Conservation (phyloP, 2,888 invertebrate species). For the Acanthococcus lagerstroemiae region DNA sequence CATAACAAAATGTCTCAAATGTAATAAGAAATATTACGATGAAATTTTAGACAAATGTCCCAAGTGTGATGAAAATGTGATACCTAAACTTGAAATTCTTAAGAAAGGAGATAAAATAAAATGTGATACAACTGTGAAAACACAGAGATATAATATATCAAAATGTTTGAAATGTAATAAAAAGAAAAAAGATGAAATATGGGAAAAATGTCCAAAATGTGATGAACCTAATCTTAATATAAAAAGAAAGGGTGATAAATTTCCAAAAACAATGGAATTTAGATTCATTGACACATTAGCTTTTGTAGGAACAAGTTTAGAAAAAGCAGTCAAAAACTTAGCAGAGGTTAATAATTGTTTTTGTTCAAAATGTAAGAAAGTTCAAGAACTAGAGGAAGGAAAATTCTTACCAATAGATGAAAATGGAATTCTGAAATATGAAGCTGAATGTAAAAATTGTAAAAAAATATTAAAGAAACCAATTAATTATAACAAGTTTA, state of each 20-base stretch:
- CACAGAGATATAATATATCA: not conserved
- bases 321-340: not conserved
- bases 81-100: slow-evolving; percentile 4
- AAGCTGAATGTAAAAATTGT: slow-evolving; percentile 2
- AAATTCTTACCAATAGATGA: slow-evolving; percentile 12
- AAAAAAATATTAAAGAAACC: not conserved
- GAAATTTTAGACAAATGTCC: slow-evolving; percentile 1
- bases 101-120: not conserved
- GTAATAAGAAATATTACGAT: not conserved
- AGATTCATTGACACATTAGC: not conserved
- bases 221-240: slow-evolving; percentile 1
- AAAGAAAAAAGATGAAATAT: not conserved
- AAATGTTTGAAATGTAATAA: not conserved
- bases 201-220: slow-evolving; percentile 3
- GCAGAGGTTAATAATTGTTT: slow-evolving; percentile 1
- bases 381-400: slow-evolving; percentile 4
- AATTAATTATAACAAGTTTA: not conserved
- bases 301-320: not conserved
- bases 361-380: slow-evolving; percentile 8
- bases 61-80: not conserved
- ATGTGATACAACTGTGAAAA: not conserved
- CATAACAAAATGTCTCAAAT: not conserved
- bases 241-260: slow-evolving; percentile 2
- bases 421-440: slow-evolving; percentile 8
- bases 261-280: not conserved